These are phyloP conservation scores for Deroptyus accipitrinus DNA, from an alignment of 2,113 vertebrate species.

Conservation along the genomic window DNA sequence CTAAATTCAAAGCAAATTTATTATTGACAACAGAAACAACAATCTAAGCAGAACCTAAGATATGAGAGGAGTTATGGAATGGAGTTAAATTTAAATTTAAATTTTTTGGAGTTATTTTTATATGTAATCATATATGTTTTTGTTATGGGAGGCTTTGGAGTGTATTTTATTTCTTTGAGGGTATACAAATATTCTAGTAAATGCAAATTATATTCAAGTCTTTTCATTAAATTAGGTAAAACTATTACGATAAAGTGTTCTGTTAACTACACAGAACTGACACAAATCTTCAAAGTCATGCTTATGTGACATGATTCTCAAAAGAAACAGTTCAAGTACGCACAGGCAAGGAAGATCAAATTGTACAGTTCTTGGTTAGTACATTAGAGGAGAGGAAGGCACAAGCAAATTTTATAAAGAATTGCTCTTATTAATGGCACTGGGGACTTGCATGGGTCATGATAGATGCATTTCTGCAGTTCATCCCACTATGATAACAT, in stretches of 20 bases:
- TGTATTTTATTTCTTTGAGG: neutral
- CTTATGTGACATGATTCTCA: neutral
- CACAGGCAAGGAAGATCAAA: neutral
- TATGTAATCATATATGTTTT: neutral
- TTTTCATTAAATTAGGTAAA: neutral
- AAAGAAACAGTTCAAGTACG: neutral
- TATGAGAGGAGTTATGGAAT: neutral
- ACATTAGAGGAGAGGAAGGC: neutral
- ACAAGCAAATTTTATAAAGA: neutral
- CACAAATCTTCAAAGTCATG: neutral
- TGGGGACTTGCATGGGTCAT: neutral
- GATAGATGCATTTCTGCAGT: neutral
- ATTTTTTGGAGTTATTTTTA: neutral
- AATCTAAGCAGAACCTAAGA: neutral
- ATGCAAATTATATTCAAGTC: neutral
- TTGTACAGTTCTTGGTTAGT: neutral
- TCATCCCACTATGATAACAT: neutral
- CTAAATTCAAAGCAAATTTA: neutral
- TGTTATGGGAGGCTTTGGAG: neutral
- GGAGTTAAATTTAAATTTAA: neutral
- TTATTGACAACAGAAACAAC: neutral
- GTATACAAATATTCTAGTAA: neutral
- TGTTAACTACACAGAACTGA: neutral
- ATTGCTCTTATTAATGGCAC: neutral
- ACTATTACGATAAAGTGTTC: neutral